Evolutionary conservation across 1,140 invertebrate species (phyloP), one percentile per base, ranked within the genome.

Genomic region (Adelges cooleyi): DNA sequence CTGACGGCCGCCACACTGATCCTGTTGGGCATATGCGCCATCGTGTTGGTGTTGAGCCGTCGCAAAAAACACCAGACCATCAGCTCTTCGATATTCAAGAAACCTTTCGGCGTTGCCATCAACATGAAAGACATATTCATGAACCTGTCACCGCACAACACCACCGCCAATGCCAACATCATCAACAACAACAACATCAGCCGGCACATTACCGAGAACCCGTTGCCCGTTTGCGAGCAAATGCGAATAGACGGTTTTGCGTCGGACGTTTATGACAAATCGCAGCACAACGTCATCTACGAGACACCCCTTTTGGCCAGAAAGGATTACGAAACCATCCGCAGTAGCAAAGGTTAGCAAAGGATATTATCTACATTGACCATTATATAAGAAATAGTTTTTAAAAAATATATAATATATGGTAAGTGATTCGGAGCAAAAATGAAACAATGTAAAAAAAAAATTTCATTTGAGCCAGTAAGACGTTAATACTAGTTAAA

Each of bases 1-100:
- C 73, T 87, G 59, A 86, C 83, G 36, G 85, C 84, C 23, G 80
- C 87, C 66, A 84, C 85, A 71, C 77, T 87, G n/a, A 74, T 85
- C 15, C 74, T 85, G 36, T 72, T 85, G 10, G 73, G 84, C 17
- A 78, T 84, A 53, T 85, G 86, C 72, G 78, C 86, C 40, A 78
- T 86, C 48, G 81, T 86, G 65, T 74, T 87, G 51, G 75, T 83
- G 48, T 73, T 86, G 15, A 85, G 83, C 71, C 79, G 82, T 66
- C 76, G 84, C 62, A 80, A 85, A 67, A 83, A 84, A 69, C 73
- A 82, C 3, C 81, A 83, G 70, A 81, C 80, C 20, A 82, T 81
- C 10, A 81, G 81, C 10, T 80, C 81, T 2, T 80, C 81, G 1
- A 76, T 83, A 49, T 73, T 83, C 10, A 78, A 80, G 68, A 84